phyloP scores from a whole-genome alignment of 1,140 invertebrate genomes.

The Trichonephila clavata region DNA sequence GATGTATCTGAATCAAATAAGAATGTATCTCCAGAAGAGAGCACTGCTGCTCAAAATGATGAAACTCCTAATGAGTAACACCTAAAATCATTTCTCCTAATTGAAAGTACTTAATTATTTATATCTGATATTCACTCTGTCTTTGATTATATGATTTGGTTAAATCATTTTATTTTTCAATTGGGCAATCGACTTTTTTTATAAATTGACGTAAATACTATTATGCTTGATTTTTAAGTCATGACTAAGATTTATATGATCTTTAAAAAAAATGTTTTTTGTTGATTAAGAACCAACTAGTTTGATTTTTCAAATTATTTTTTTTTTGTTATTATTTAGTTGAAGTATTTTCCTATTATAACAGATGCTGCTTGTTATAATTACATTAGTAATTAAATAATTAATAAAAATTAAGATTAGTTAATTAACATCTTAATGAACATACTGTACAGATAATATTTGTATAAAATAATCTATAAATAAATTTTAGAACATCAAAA shows the following conservation, averaged over 20 bases:
- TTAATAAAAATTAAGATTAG: too few relatives aligned
- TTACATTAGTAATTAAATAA: too few relatives aligned
- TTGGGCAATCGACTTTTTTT: not conserved
- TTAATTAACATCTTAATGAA: too few relatives aligned
- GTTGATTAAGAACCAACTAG: not conserved
- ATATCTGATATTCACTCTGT: not conserved
- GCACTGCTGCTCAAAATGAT: not conserved
- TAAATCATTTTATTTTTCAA: not conserved
- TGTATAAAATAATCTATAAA: too few relatives aligned
- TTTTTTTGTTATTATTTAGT: too few relatives aligned
- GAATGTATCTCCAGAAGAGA: not conserved
- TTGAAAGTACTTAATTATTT: slow-evolving; percentile 21
- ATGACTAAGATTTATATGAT: not conserved
- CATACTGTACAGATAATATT: too few relatives aligned
- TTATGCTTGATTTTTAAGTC: not conserved
- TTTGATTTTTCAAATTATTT: too few relatives aligned
- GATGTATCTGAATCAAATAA: slow-evolving; percentile 35
- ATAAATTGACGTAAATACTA: not conserved
- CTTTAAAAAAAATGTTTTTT: not conserved
- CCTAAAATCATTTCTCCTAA: not conserved
- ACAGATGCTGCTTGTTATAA: too few relatives aligned
- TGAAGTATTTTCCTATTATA: too few relatives aligned
- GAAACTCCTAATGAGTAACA: not conserved
- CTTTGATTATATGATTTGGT: not conserved
- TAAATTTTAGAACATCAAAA: too few relatives aligned